Evolutionary conservation across 2,113 vertebrate species (phyloP), one percentile per base, ranked within the genome.

Genomic region (Antennarius striatus): DNA sequence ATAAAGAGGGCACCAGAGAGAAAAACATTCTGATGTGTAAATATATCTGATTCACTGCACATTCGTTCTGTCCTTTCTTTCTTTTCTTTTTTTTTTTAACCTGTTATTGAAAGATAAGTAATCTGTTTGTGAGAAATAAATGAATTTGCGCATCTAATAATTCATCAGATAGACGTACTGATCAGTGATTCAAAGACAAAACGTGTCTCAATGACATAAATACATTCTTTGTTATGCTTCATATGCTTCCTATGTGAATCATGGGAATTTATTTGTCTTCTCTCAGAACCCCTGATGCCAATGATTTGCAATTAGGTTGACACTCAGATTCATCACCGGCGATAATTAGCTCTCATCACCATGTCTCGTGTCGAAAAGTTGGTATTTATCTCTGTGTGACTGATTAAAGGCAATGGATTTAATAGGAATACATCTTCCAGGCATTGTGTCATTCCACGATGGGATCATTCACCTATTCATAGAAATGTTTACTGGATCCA

Each of bases 251-350:
- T 22, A 22, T 2, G 22, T 22, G 2, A 52, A 15, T 30, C 6
- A 4, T 29, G 8, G 39, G 54, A 0, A 60, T 65, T 36, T 11
- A 50, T 39, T 46, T 28, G 11, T 45, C 22, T 66, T 13, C 3
- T 10, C 57, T 57, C 39, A 50, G 48, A 61, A 40, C 28, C 4
- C 28, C 63, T 0, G 42, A 51, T 55, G 63, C 9, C 30, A 57
- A 0, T 67, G 61, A 73, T 71, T 74, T 46, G 22, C 29, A 57
- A 70, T 58, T 32, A 73, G 57, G 11, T 9, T 57, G 79, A 58
- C 39, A 40, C 64, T 73, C 11, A 4, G 47, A 66, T 29, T 51
- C 62, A 43, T 47, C 39, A 48, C 46, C 15, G 15, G 15, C 56
- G 55, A 68, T 68, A 56, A 74, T 77, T 66, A 73, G 36, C 48